Evolutionary conservation across 2,797 vertebrate genomes (phyloP).

Genomic region (Phataginus tetradactyla): DNA sequence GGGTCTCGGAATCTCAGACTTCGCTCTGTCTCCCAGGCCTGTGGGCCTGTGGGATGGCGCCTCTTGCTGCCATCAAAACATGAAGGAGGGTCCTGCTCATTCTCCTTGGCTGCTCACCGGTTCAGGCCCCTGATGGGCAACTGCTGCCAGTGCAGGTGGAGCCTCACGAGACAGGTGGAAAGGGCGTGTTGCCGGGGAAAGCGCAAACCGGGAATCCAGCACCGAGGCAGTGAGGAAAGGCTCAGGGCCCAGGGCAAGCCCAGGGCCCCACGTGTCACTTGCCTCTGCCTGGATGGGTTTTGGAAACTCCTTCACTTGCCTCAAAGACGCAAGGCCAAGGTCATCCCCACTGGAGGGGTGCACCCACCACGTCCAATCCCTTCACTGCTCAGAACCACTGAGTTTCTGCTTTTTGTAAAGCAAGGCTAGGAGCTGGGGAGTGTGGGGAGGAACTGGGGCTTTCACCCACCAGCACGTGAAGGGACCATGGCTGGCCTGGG

Average conservation of each 20-base stretch:
- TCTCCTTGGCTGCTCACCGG: not conserved
- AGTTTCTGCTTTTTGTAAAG: not conserved
- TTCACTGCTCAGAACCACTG: not conserved
- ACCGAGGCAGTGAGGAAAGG: not conserved
- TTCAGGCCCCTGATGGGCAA: too few species aligned
- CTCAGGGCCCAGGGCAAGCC: too few species aligned
- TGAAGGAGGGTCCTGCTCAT: not conserved
- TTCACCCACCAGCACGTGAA: not conserved
- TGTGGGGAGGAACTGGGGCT: not conserved
- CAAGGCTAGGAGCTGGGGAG: too few species aligned
- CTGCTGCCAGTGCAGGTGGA: not conserved
- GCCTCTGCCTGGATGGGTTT: not conserved
- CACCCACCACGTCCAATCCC: rapidly evolving
- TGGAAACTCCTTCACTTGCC: not conserved
- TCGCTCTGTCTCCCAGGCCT: not conserved
- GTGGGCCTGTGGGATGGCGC: not conserved
- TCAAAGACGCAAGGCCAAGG: not conserved
- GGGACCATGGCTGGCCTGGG: too few species aligned
- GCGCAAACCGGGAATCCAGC: not conserved
- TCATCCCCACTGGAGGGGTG: too few species aligned
- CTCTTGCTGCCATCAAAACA: not conserved
- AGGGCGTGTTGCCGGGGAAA: rapidly evolving
- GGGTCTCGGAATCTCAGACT: not conserved
- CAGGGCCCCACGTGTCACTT: too few species aligned
- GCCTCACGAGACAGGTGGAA: rapidly evolving